Conservation (phyloP, 2,888 invertebrate species). For the Chorisops tibialis region DNA sequence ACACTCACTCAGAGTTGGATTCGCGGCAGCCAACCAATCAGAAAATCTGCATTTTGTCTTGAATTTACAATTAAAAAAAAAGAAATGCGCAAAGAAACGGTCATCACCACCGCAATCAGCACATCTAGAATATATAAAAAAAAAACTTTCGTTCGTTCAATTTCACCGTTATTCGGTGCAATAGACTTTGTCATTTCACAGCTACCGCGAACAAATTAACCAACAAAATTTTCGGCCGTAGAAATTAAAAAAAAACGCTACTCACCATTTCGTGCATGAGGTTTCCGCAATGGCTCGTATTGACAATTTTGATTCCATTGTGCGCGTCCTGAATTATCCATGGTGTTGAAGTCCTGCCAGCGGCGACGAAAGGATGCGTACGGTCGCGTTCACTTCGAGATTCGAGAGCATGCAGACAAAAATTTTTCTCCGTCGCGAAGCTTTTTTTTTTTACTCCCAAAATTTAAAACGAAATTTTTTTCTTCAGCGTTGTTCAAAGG, state of each 20-base stretch:
- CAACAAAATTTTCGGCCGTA: no score
- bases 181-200: background rate
- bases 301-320: background rate
- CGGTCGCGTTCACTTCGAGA: background rate
- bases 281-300: slow-evolving; percentile 13
- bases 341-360: background rate
- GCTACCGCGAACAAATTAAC: background rate
- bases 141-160: no score
- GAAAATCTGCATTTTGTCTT: background rate
- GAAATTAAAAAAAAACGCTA: no score
- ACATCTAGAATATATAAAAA: no score
- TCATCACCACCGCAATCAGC: no score
- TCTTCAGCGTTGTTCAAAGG: no score
- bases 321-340: slow-evolving; percentile 18
- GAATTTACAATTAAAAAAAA: background rate
- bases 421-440: background rate
- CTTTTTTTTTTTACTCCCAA: background rate
- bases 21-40: background rate
- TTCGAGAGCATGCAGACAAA: background rate
- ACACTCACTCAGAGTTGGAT: background rate
- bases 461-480: no score
- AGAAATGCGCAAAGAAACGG: background rate
- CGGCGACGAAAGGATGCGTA: background rate
- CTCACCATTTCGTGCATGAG: slow-evolving; percentile 12
- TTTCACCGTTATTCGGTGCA: no score